Percentiles rank a stretch among this genome's conserved stretches.
Conservation (phyloP, 2,797 vertebrate genomes). For the Mus spretus region DNA sequence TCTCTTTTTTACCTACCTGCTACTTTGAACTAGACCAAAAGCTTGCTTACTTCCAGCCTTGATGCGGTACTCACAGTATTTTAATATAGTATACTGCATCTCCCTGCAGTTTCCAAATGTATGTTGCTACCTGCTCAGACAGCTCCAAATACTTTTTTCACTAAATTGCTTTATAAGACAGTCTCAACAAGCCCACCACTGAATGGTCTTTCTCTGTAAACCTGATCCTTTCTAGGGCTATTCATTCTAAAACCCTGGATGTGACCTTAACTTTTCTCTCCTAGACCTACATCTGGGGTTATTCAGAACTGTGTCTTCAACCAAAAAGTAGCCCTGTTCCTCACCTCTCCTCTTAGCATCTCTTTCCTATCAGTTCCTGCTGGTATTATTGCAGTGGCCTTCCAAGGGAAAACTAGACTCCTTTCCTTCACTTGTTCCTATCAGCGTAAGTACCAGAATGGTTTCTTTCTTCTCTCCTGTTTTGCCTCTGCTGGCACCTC, state of each 20-base stretch:
- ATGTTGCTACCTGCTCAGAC: neutral
- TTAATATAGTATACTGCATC: neutral
- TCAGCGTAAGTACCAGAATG: neutral
- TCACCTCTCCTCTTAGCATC: neutral
- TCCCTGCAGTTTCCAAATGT: neutral
- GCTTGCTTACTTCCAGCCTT: neutral
- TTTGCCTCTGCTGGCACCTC: neutral
- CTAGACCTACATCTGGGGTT: neutral
- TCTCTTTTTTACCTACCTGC: neutral
- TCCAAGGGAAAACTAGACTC: neutral
- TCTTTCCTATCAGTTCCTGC: neutral
- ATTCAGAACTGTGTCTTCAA: neutral
- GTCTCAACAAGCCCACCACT: neutral
- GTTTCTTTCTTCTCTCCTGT: neutral
- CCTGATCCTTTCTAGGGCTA: neutral
- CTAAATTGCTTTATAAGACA: slow-evolving; percentile 12
- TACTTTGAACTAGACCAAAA: slow-evolving; percentile 43
- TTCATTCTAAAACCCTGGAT: slow-evolving; percentile 6
- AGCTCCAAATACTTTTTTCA: neutral
- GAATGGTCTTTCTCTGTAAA: neutral
- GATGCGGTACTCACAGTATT: neutral
- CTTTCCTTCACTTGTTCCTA: neutral
- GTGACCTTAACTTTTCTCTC: neutral
- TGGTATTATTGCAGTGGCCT: neutral
- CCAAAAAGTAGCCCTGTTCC: neutral